Conservation (phyloP, 2,888 invertebrate genomes). For the Lampropteryx suffumata region DNA sequence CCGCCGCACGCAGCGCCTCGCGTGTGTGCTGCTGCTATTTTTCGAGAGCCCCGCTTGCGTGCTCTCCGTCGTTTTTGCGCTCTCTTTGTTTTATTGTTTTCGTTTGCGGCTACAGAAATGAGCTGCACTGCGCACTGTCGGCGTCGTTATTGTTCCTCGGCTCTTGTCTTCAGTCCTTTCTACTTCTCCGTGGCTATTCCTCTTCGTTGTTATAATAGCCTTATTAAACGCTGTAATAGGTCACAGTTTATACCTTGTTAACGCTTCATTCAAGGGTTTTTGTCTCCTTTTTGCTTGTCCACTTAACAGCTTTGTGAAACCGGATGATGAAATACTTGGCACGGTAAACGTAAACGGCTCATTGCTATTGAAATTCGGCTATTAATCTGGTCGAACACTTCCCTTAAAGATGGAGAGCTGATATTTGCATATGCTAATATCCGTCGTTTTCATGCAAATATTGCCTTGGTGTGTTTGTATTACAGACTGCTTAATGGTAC, state of each 20-base stretch:
- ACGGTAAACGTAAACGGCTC: constrained; percentile 44
- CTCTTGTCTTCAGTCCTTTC: constrained; percentile 48
- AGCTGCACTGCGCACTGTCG: constrained; percentile 48
- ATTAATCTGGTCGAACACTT: constrained; percentile 55
- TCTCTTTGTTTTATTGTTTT: constrained; percentile 75
- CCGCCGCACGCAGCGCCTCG: constrained; percentile 46
- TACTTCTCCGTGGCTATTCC: constrained; percentile 49
- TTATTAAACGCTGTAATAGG: constrained; percentile 56
- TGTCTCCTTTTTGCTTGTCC: constrained; percentile 41
- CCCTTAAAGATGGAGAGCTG: constrained; percentile 70
- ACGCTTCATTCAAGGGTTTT: constrained; percentile 58
- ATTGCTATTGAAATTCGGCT: constrained; percentile 50
- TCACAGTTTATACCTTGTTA: constrained; percentile 60
- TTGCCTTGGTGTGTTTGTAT: constrained; percentile 75
- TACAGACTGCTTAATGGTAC: constrained; percentile 75
- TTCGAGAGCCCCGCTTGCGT: constrained; percentile 70
- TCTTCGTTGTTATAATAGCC: constrained; percentile 52
- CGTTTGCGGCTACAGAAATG: constrained; percentile 67
- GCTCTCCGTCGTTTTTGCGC: constrained; percentile 66
- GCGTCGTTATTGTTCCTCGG: constrained; percentile 67
- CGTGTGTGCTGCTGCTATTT: constrained; percentile 65
- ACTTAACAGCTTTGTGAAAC: constrained; percentile 49
- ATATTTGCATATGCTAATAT: constrained; percentile 81
- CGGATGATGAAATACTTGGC: constrained; percentile 43
- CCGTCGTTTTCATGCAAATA: constrained; percentile 77